Evolutionary conservation across 2,113 vertebrate genomes (phyloP), one percentile per base, ranked within the genome.

Genomic region (Cichladusa arquata): DNA sequence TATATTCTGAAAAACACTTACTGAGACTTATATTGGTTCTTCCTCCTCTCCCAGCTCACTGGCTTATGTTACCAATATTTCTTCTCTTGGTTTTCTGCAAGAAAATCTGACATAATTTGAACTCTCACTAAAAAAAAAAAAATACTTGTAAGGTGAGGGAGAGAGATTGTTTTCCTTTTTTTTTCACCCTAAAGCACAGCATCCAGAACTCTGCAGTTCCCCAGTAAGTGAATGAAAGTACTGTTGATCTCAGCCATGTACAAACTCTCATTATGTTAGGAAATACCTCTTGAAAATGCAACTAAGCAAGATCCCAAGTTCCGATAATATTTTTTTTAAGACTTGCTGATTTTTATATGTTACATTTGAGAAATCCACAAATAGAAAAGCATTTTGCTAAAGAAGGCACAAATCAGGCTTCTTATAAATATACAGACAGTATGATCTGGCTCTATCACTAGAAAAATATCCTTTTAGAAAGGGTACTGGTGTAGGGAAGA

Each of bases 1-100:
- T 91, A 60, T 93, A 94, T 93, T 96, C 51, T 69, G 62, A 96
- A 83, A 78, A 96, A 87, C 53, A 79, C 17, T 86, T 77, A 88
- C 36, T 90, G 76, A 95, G 65, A 86, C 47, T 93, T 92, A 48
- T 80, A 87, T 84, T 88, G 36, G 19, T 57, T 82, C 56, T 81
- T 71, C 45, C 74, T 95, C 19, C 17, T 58, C 38, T 93, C 38
- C 25, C 56, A 86, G 6, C 15, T 57, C 31, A 45, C n/a, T 60
- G 70, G 53, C 58, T 89, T 67, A 33, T 31, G 44, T 69, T 89
- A 57, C 54, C 73, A 76, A n/a, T 44, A 57, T 82, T 64, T 71
- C 11, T 72, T 87, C 51, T 69, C 8, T 60, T 60, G 36, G 5
- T 57, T 85, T 89, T 71, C 84, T 79, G 29, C 26, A n/a, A 79